Base-by-base conservation (phyloP, 2,113 vertebrate species). In the Mohoua ochrocephala region DNA sequence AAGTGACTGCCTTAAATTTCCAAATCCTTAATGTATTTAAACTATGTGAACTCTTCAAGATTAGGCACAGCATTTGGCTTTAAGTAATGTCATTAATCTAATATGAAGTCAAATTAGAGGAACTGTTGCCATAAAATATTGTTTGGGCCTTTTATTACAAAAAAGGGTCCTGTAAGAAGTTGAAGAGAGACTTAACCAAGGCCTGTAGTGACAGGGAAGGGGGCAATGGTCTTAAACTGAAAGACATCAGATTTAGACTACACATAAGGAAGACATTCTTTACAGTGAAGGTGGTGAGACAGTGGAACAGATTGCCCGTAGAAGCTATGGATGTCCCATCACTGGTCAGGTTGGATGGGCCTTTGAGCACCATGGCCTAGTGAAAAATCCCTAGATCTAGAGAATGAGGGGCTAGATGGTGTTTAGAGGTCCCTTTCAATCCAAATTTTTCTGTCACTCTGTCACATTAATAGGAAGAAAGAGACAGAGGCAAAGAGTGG, bases 251-350 rank as follows among this genome's bases (percentile, higher is more conserved):
- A 33, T 63, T 87, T 56, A 52, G 35, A n/a, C 21, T 27, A 11
- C 7, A 20, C 13, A 26, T n/a, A 20, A 63, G 24, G 21, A 63
- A 54, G 26, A 19, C 1, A 2, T 22, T n/a, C 74, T 73, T 92
- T 39, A 24, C 0, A 0, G 11, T 45, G 17, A 35, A 27, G 3
- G 3, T n/a, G 22, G 6, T 75, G 56, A 61, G 19, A 35, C 5
- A 8, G 5, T 11, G 11, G 49, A 68, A 42, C 4, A 22, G 18
- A 10, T 33, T 68, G 7, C 14, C 12, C 9, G 13, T 1, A 63
- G 19, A 50, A 57, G 5, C 6, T 20, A 41, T 33, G 18, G 28
- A n/a, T 67, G 6, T 9, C 7, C 6, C 23, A 11, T 35, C 26
- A n/a, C 0, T 60, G 49, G 17, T 35, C 35, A 33, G 33, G 10